Evolutionary conservation across 1,140 invertebrate genomes (phyloP).

Genomic region (Sitobion miscanthi): DNA sequence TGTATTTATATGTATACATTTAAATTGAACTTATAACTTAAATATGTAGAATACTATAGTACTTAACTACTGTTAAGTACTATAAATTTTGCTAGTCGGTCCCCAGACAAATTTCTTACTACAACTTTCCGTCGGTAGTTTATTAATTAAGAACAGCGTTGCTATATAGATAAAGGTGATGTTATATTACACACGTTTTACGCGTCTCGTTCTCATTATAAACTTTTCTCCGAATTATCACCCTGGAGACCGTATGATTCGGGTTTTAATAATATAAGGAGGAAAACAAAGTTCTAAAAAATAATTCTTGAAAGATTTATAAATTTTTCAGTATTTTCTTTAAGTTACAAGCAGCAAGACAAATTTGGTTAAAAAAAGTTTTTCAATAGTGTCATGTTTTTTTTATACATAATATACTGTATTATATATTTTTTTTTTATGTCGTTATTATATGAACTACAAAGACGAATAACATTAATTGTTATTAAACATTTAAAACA

Average conservation of each 20-base stretch:
- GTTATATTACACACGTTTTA: conserved; percentile 53
- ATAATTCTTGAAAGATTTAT: conserved; percentile 46
- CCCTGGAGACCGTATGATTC: conserved; percentile 48
- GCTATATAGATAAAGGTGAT: conserved; percentile 42
- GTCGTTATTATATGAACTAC: background rate
- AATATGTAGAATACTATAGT: conserved; percentile 15
- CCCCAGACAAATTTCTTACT: conserved; percentile 50
- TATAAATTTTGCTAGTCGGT: conserved; percentile 38
- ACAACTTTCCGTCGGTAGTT: conserved; percentile 53
- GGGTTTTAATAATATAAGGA: conserved; percentile 43
- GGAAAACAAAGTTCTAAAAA: conserved; percentile 46
- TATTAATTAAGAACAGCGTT: conserved; percentile 52
- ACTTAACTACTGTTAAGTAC: conserved; percentile 6
- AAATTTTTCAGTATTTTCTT: conserved; percentile 31
- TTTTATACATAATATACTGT: background rate
- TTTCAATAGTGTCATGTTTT: background rate
- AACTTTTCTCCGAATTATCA: conserved; percentile 54
- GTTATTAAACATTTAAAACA: background rate
- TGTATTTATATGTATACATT: background rate
- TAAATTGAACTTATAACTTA: background rate
- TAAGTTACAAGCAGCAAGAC: background rate
- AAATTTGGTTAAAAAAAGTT: conserved; percentile 31
- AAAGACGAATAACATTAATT: background rate
- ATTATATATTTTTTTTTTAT: too few relatives aligned
- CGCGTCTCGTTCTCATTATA: conserved; percentile 48